phyloP scores from a whole-genome alignment of 2,888 invertebrate species.

The Lagria hirta region DNA sequence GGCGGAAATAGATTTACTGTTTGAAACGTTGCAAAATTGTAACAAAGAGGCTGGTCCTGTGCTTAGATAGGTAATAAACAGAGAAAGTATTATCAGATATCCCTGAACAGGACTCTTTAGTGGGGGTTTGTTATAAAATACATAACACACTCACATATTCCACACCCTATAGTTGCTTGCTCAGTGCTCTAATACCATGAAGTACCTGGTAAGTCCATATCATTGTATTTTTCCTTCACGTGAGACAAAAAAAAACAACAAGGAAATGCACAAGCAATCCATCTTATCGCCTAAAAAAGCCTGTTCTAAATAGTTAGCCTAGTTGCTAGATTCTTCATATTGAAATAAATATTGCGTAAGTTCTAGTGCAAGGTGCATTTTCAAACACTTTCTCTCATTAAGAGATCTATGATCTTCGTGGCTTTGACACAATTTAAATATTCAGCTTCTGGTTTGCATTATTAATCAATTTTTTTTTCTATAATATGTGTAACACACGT shows the following conservation, averaged over 20 bases:
- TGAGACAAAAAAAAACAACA: no score
- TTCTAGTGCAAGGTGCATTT: slow-evolving; percentile 24
- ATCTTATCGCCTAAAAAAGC: slow-evolving; percentile 2
- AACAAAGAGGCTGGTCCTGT: slow-evolving; percentile 17
- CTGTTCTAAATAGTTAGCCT: slow-evolving; percentile 5
- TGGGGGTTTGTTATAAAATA: slow-evolving; percentile 37
- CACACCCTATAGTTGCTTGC: slow-evolving; percentile 35
- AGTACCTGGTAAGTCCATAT: slow-evolving; percentile 39
- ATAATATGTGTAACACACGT: slow-evolving; percentile 5
- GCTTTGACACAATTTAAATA: no score
- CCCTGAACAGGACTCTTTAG: slow-evolving; percentile 37
- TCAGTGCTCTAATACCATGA: slow-evolving; percentile 31
- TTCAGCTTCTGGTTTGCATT: no score
- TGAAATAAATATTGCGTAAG: slow-evolving; percentile 16
- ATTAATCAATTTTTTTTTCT: no score
- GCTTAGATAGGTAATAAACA: slow-evolving; percentile 15
- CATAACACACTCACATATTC: slow-evolving; percentile 35
- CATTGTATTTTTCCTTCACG: no score
- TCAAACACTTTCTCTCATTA: slow-evolving; percentile 23
- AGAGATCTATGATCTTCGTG: slow-evolving; percentile 10
- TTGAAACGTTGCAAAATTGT: slow-evolving; percentile 20
- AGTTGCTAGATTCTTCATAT: no score
- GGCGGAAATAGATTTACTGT: no score
- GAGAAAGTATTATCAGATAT: slow-evolving; percentile 41
- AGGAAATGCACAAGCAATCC: slow-evolving; percentile 10